Percentiles rank a stretch among this genome's conserved stretches.
These are phyloP conservation scores for Charaxes varanes DNA, from an alignment of 1,140 invertebrate genomes.

Conservation along the genomic window DNA sequence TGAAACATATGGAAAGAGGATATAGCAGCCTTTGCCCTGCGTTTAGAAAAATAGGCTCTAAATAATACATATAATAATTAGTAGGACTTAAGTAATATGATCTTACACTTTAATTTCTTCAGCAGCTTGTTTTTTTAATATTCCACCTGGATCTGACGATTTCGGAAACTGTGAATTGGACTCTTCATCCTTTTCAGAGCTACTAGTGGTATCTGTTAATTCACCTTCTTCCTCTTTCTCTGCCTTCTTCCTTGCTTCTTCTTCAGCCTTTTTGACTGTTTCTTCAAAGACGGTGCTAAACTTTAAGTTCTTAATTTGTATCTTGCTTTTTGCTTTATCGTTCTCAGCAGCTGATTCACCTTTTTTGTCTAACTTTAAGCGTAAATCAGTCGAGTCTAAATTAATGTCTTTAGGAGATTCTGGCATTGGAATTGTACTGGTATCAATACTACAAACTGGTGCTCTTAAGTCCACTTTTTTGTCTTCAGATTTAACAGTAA, in stretches of 20 bases:
- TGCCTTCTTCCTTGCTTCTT: slow-evolving; percentile 77
- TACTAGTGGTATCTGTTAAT: slow-evolving; percentile 75
- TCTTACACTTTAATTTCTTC: slow-evolving; percentile 68
- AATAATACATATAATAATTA: slow-evolving; percentile 1
- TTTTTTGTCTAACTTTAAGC: slow-evolving; percentile 42
- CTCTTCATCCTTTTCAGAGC: slow-evolving; percentile 70
- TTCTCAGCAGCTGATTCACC: slow-evolving; percentile 27
- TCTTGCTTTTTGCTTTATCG: slow-evolving; percentile 68
- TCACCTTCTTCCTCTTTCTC: slow-evolving; percentile 79
- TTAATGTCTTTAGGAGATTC: slow-evolving; percentile 41
- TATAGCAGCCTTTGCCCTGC: no score
- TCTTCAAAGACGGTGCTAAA: slow-evolving; percentile 80
- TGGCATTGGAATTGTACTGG: slow-evolving; percentile 50
- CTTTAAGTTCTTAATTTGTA: slow-evolving; percentile 79
- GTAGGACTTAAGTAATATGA: no score
- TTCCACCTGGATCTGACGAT: slow-evolving; percentile 61
- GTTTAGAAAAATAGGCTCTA: slow-evolving; percentile 1
- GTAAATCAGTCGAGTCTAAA: slow-evolving; percentile 27
- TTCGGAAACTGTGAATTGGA: slow-evolving; percentile 66
- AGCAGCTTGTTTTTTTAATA: slow-evolving; percentile 63
- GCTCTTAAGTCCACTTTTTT: slow-evolving; percentile 6
- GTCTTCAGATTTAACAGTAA: slow-evolving; percentile 8
- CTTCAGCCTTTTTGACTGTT: slow-evolving; percentile 79
- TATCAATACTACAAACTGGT: slow-evolving; percentile 29
- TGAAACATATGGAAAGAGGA: no score